These are phyloP conservation scores for Drosophila flavopinicola DNA, from an alignment of 2,888 invertebrate species.

Conservation along the genomic window DNA sequence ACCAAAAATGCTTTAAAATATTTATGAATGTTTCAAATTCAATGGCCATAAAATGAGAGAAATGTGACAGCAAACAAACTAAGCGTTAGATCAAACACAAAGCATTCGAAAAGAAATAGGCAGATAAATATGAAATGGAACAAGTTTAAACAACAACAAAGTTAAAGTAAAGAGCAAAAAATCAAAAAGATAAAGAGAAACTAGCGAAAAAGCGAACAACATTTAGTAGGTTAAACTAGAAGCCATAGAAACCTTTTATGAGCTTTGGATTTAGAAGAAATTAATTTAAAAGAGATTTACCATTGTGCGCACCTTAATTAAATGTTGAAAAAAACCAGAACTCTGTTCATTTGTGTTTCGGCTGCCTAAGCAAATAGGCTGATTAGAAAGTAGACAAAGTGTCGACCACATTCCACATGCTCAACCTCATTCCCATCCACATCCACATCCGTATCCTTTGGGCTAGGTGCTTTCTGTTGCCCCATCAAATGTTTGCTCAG, in stretches of 20 bases:
- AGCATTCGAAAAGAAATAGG: neutral
- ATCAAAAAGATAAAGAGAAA: neutral
- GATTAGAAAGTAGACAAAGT: slow-evolving; percentile 62
- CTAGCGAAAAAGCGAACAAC: neutral
- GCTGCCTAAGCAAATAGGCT: slow-evolving; percentile 71
- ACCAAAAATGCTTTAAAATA: slow-evolving; percentile 16
- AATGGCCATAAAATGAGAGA: slow-evolving; percentile 51
- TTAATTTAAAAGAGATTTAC: slow-evolving; percentile 9
- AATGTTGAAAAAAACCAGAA: slow-evolving; percentile 25
- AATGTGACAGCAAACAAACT: slow-evolving; percentile 32
- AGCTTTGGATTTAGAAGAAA: slow-evolving; percentile 5
- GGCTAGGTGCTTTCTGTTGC: no score
- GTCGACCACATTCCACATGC: slow-evolving; percentile 1
- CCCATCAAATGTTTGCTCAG: slow-evolving; percentile 60
- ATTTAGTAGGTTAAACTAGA: neutral
- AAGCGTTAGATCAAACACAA: slow-evolving; percentile 18
- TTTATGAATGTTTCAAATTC: slow-evolving; percentile 35
- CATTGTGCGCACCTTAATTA: slow-evolving; percentile 37
- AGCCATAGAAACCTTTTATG: neutral
- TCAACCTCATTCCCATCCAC: no score
- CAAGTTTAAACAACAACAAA: slow-evolving; percentile 4
- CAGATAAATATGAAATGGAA: neutral
- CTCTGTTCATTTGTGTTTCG: slow-evolving; percentile 30
- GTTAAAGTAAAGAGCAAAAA: neutral
- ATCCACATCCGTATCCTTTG: no score